phyloP scores from a whole-genome alignment of 2,113 vertebrate genomes.

The Rostratula benghalensis region DNA sequence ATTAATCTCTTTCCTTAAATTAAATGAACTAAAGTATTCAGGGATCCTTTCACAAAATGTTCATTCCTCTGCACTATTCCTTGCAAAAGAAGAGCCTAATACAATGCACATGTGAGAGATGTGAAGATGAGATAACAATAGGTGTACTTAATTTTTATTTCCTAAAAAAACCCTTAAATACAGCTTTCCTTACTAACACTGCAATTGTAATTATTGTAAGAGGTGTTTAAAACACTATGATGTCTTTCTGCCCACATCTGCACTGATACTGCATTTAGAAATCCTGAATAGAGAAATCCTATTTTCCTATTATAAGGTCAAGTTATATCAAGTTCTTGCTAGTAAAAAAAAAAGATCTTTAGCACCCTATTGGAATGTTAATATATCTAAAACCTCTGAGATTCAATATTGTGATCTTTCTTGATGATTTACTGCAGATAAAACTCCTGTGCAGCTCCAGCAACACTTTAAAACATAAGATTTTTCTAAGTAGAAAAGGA shows the following conservation, averaged over 20 bases:
- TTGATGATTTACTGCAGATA: conserved; percentile 58
- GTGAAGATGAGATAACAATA: neutral
- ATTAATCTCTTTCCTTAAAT: conserved; percentile 21
- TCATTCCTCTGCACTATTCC: neutral
- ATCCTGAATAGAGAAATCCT: conserved; percentile 54
- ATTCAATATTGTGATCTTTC: conserved; percentile 55
- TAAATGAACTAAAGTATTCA: neutral
- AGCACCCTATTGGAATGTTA: conserved; percentile 62
- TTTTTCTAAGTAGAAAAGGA: conserved; percentile 29
- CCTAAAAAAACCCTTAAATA: conserved; percentile 40
- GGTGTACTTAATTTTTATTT: conserved; percentile 38
- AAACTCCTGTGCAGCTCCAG: neutral
- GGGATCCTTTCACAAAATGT: neutral
- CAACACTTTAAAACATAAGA: conserved; percentile 41
- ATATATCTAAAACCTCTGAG: conserved; percentile 63
- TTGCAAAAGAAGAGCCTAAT: neutral
- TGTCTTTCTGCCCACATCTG: neutral
- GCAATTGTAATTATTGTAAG: conserved; percentile 49
- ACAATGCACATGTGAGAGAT: neutral
- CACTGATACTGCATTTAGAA: conserved; percentile 2
- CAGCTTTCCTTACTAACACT: neutral
- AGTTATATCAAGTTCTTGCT: conserved; percentile 65
- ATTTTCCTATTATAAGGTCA: conserved; percentile 73
- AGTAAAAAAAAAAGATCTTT: conserved; percentile 53
- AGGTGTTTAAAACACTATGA: neutral